Evolutionary conservation across 1,140 invertebrate genomes (phyloP), one percentile per base, ranked within the genome.

Genomic region (Leptestheria dahalacensis): DNA sequence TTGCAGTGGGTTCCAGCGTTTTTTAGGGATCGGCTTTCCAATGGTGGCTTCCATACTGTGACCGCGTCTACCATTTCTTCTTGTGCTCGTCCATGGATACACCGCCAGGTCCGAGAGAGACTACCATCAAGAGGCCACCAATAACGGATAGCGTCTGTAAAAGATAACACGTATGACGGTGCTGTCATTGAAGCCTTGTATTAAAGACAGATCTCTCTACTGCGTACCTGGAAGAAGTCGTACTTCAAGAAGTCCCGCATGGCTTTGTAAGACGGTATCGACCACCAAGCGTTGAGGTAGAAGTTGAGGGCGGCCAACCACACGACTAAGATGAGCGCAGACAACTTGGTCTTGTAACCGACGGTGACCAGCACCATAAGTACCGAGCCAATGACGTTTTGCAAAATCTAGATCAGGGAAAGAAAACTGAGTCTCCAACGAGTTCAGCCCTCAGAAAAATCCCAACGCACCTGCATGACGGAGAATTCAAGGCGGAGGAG

Each of bases 61-160:
- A 41, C 33, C 28, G 11, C 25, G n/a, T 55, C 61, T 77, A 98
- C 93, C 93, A 98, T 71, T 88, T 86, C 75, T 99, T 99, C 75
- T 99, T 99, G 76, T 98, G 93, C 70, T 98, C 95, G 75, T 99
- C 97, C 89, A 99, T 97, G 53, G 93, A 97, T 28, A 99, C 92
- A 57, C 92, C 93, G 62, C 97, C 97, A 21, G 97, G 96, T 23
- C 97, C 97, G 62, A 97, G 79, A 53, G 91, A 92, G 1, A 99
- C 95, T 64, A 99, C 93, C 84, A 99, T 94, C 47, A 99, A 75
- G n/a, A 99, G 80, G 61, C 97, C 97, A 62, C 97, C 97, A 67
- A 99, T 88, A 41, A 99, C 96, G 55, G 95, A 99, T 62, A 97
- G 74, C 29, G 94, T 99, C 88, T 99, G 84, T 79, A 63, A 63